Percentiles rank a stretch among this genome's conserved stretches.
phyloP scores from a whole-genome alignment of 2,113 vertebrate genomes.

The Platichthys stellatus region DNA sequence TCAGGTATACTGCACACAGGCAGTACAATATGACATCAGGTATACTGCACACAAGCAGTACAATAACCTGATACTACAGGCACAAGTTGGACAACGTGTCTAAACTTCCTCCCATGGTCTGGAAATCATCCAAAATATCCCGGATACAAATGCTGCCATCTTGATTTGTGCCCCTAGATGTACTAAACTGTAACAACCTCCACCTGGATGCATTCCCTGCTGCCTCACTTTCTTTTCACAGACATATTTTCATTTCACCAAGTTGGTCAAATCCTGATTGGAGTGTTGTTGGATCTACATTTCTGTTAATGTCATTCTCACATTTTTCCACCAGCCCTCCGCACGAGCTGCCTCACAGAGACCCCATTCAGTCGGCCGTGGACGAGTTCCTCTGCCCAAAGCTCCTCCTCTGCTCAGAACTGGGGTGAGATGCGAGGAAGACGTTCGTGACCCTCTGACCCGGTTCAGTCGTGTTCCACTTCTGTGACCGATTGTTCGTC shows the following conservation, averaged over 20 bases:
- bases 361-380: slow-evolving; percentile 87
- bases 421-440: slow-evolving; percentile 78
- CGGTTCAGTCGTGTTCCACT: not conserved
- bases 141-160: too few relatives aligned
- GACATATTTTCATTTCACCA: not conserved
- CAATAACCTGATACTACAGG: too few relatives aligned
- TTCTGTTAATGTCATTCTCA: not conserved
- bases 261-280: not conserved
- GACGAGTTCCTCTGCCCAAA: slow-evolving; percentile 88
- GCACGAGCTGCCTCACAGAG: slow-evolving; percentile 86
- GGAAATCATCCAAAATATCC: too few relatives aligned
- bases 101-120: too few relatives aligned
- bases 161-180: too few relatives aligned
- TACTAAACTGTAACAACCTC: too few relatives aligned
- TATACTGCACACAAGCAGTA: too few relatives aligned
- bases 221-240: not conserved
- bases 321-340: slow-evolving; percentile 81
- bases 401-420: slow-evolving; percentile 84
- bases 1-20: too few relatives aligned
- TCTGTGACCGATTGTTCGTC: not conserved
- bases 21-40: too few relatives aligned
- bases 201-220: too few relatives aligned
- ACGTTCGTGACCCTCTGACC: not conserved
- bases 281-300: not conserved
- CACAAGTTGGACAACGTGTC: too few relatives aligned